Base-by-base conservation (phyloP, 2,113 vertebrate species). In the Dasyurus viverrinus region DNA sequence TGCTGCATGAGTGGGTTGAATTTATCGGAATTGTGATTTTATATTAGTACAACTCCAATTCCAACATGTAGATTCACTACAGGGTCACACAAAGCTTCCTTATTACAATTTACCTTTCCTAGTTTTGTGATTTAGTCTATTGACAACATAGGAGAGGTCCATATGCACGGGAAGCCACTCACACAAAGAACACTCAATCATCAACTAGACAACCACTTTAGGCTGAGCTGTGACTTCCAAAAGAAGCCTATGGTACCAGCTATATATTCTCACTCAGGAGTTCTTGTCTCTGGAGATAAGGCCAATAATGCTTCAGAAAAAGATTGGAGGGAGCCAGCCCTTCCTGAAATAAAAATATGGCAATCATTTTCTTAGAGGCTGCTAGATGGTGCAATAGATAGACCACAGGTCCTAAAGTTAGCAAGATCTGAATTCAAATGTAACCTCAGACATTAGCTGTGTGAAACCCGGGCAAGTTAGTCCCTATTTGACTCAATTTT, bases 1-100 rank as follows among this genome's bases (percentile, higher is more conserved):
- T 95, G 97, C 97, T 95, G 97, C 98, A 97, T 97, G 97, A 97
- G 92, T 97, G 97, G 93, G 94, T 95, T 97, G 92, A 57, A 95
- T 96, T 97, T 93, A 93, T 96, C 95, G 89, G 95, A 96, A 95
- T 60, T 95, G 95, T 89, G 96, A 90, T 96, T 94, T 53, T 52
- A 50, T 22, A 50, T 0, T 8, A 92, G 89, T 91, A 91, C 54
- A 76, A 95, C 0, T n/a, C 46, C 26, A 94, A 95, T 84, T 89
- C 30, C 90, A 95, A 96, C 95, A 96, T 95, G 96, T 96, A 97
- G 97, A 95, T 93, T 50, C 12, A 1, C 8, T 55, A 94, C 26
- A 46, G 14, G 91, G 95, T 12, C 30, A 36, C 89, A 84, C 46
- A 1, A 0, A n/a, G 53, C 2, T 0, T 50, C 47, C 50, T 89